Percentiles rank a stretch among this genome's conserved stretches.
These are phyloP conservation scores for Automeris io DNA, from an alignment of 2,888 invertebrate genomes.

Conservation along the genomic window DNA sequence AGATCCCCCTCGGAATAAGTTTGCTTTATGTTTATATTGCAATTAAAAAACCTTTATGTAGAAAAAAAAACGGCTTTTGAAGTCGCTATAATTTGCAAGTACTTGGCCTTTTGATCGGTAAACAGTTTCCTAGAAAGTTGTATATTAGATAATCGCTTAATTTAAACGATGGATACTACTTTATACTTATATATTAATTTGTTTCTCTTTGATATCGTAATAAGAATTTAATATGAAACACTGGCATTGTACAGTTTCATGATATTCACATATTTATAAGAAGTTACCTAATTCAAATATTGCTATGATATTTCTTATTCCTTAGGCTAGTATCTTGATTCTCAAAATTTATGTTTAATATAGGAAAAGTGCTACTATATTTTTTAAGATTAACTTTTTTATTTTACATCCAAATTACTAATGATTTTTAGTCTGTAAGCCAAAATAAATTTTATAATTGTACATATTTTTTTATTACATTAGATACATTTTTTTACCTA, in stretches of 20 bases:
- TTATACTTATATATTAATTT: not conserved
- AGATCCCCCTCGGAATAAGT: no score
- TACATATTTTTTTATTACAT: no score
- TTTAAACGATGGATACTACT: not conserved
- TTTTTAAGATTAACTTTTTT: not conserved
- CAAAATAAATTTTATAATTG: conserved; percentile 1
- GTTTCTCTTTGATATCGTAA: conserved; percentile 5
- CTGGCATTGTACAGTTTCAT: conserved; percentile 40
- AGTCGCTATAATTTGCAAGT: no score
- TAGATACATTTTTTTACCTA: not conserved
- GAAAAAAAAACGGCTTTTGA: no score
- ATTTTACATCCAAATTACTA: not conserved
- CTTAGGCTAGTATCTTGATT: conserved; percentile 1
- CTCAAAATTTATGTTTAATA: conserved; percentile 1
- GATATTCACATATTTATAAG: conserved; percentile 22
- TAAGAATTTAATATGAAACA: conserved; percentile 16
- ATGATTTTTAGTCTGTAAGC: not conserved
- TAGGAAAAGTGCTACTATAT: not conserved
- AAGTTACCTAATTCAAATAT: conserved; percentile 3
- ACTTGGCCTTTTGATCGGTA: no score
- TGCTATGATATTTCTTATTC: not conserved
- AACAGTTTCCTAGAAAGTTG: no score
- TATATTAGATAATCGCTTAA: no score
- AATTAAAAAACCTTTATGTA: no score
- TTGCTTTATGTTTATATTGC: no score